A percentile compares a stretch with the other conserved stretches of the same genome.
These are phyloP conservation scores for Cavia aperea DNA, from an alignment of 2,113 vertebrate genomes.

Conservation along the genomic window DNA sequence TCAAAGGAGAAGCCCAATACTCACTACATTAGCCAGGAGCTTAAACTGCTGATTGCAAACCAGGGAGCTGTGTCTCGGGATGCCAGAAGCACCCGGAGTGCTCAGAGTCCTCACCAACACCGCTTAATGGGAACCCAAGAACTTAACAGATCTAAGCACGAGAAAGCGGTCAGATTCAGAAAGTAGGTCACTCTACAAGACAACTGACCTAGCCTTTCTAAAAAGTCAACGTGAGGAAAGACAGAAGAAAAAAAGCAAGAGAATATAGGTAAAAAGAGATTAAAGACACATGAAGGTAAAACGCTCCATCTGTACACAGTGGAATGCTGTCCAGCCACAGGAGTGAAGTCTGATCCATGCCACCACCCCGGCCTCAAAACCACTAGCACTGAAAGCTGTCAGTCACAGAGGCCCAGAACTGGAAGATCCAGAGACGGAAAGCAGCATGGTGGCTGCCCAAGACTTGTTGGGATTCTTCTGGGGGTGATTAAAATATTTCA, in stretches of 20 bases:
- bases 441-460: background rate
- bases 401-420: background rate
- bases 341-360: background rate
- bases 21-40: no score
- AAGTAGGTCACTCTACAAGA: background rate
- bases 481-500: background rate
- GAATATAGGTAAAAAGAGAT: background rate
- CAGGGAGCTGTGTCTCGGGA: no score
- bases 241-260: background rate
- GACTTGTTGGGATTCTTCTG: background rate
- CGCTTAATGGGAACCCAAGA: background rate
- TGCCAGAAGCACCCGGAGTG: fast-evolving
- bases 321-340: background rate
- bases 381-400: background rate
- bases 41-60: background rate
- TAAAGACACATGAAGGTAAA: background rate
- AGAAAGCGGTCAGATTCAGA: background rate
- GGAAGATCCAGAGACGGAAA: background rate
- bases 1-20: background rate
- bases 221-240: background rate
- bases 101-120: background rate
- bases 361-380: background rate
- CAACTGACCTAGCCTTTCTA: background rate
- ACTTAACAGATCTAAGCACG: background rate
- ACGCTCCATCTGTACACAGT: fast-evolving